These are phyloP conservation scores for Ectobius pallidus DNA, from an alignment of 2,888 invertebrate species.

Conservation along the genomic window DNA sequence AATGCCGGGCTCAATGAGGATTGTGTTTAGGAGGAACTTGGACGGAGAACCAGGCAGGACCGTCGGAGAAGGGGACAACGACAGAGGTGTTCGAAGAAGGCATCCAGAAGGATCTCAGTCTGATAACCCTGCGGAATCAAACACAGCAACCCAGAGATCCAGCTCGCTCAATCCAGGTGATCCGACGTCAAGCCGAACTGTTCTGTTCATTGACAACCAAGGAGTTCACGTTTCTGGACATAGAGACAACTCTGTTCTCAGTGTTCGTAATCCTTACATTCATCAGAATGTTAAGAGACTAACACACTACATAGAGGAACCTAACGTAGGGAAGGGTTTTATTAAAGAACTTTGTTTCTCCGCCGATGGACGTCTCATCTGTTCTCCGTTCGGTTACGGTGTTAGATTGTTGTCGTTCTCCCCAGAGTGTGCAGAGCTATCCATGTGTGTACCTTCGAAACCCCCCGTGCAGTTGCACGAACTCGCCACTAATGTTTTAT, in stretches of 20 bases:
- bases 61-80: background rate
- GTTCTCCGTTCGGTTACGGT: constrained; percentile 88
- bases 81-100: background rate
- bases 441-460: constrained; percentile 66
- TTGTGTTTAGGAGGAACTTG: background rate
- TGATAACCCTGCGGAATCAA: background rate
- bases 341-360: constrained; percentile 94
- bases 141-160: background rate
- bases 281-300: constrained; percentile 77
- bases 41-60: too few species aligned
- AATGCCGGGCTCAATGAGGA: background rate
- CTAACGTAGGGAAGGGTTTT: constrained; percentile 87
- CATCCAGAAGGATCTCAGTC: background rate
- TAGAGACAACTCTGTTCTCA: background rate
- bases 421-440: constrained; percentile 77
- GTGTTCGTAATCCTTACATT: constrained; percentile 53
- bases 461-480: constrained; percentile 64
- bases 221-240: background rate
- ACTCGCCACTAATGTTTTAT: constrained; percentile 70
- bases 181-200: background rate
- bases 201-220: constrained; percentile 4
- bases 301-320: constrained; percentile 83
- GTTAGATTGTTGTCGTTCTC: constrained; percentile 84
- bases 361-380: constrained; percentile 85
- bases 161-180: background rate